Base-by-base conservation (phyloP, 2,888 invertebrate genomes). In the Idaea dimidiata region DNA sequence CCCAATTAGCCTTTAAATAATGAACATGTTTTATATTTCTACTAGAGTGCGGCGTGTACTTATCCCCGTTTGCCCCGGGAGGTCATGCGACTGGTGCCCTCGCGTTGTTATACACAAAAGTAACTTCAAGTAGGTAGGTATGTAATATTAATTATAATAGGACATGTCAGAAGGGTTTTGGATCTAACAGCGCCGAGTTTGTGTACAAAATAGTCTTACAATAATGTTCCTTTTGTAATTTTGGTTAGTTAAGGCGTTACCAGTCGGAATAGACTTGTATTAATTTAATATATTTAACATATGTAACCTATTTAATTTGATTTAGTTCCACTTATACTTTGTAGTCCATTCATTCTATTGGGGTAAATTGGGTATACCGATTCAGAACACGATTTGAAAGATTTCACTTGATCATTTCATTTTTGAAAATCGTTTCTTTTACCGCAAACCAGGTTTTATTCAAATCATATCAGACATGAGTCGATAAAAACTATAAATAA, bases 1-100 rank as follows among this genome's bases (percentile, higher is more conserved):
- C 84, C 92, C 93, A 93, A 93, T 93, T 93, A 93, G 91, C 91
- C 88, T 87, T 88, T 88, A 90, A 91, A 92, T 93, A 93, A 93
- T 92, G 92, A 93, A 92, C 91, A 91, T 92, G 92, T 91, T 93
- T 91, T 91, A 91, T 93, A 91, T 90, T 91, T 90, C 84, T 86
- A 88, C 84, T 82, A 80, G 88, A 88, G 88, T 86, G 88, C 87
- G 88, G 88, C 86, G 78, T 90, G 89, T 89, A 87, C 84, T 88
- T 83, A 84, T 86, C 88, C 88, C 88, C 83, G 82, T 83, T 88
- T 87, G 88, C 89, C 90, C 88, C 88, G 84, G 88, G 90, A 89
- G 90, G 89, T 89, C 89, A 87, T 87, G 84, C 84, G 85, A 83
- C 79, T 78, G 79, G 73, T 80, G 82, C 84, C 84, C 84, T 82